Conservation (phyloP, 2,113 vertebrate genomes). For the Aptenodytes forsteri region DNA sequence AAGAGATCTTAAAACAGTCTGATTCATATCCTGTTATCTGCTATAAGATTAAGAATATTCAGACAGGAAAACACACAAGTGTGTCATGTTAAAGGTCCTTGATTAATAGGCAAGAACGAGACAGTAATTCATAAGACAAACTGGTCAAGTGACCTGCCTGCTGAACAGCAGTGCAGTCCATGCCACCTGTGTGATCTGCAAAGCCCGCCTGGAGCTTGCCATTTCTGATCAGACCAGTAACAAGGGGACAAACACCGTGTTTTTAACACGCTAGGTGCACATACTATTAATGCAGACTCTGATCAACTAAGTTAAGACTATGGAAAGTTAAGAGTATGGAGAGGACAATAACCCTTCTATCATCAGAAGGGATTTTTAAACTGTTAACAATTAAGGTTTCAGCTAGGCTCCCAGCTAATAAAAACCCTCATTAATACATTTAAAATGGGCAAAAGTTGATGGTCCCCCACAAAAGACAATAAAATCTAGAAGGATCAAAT, state of each 20-base stretch:
- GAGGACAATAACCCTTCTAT: not conserved
- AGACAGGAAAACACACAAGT: not conserved
- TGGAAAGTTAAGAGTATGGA: not conserved
- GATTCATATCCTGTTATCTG: not conserved
- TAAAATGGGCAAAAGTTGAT: not conserved
- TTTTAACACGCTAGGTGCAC: not conserved
- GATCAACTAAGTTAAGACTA: not conserved
- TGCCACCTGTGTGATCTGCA: not conserved
- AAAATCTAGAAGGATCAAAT: not conserved
- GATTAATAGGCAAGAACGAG: not conserved
- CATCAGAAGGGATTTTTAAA: not conserved
- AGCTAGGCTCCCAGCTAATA: not conserved
- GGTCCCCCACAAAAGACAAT: not conserved
- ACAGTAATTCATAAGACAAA: not conserved
- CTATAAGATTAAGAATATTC: not conserved
- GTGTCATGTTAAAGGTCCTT: not conserved
- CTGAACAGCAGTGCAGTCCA: not conserved
- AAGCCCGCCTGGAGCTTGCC: too few relatives aligned
- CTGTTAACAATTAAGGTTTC: not conserved
- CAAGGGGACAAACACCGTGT: not conserved
- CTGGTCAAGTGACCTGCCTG: accelerated
- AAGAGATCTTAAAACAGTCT: not conserved
- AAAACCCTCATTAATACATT: not conserved
- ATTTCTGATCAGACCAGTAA: too few relatives aligned
- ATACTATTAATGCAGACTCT: not conserved